These are phyloP conservation scores for Anolis apletophallus DNA, from an alignment of 2,797 vertebrate species.

Conservation along the genomic window DNA sequence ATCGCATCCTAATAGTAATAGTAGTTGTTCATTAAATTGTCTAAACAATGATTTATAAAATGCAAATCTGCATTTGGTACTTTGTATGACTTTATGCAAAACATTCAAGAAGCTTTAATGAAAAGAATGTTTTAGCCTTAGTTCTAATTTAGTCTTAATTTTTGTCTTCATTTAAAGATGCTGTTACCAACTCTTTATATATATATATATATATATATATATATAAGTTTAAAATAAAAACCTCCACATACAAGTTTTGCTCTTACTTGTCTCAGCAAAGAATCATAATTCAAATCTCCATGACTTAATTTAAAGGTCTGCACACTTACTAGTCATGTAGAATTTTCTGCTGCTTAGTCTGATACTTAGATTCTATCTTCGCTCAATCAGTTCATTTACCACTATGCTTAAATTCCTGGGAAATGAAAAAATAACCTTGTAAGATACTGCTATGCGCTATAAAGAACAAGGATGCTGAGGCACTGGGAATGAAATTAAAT, in stretches of 20 bases:
- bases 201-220: too few species aligned
- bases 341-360: slow-evolving; percentile 49
- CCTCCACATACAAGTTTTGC: slow-evolving; percentile 44
- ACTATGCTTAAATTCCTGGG: slow-evolving; percentile 29
- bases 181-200: slow-evolving; percentile 31
- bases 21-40: not conserved
- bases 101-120: slow-evolving; percentile 7
- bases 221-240: not conserved
- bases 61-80: slow-evolving; percentile 9
- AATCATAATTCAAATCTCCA: slow-evolving; percentile 43
- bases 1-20: slow-evolving; percentile 2
- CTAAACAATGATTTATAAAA: slow-evolving; percentile 29
- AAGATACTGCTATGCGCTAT: slow-evolving; percentile 8
- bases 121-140: slow-evolving; percentile 53
- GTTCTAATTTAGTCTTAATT: slow-evolving; percentile 32
- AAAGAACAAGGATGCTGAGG: slow-evolving; percentile 27
- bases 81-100: slow-evolving; percentile 40
- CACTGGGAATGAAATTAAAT: slow-evolving; percentile 28
- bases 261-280: slow-evolving; percentile 40
- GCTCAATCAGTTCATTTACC: slow-evolving; percentile 9
- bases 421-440: slow-evolving; percentile 24
- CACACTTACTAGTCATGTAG: slow-evolving; percentile 21
- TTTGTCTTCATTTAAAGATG: slow-evolving; percentile 32
- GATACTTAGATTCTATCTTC: slow-evolving; percentile 35
- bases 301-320: slow-evolving; percentile 35